phyloP scores from a whole-genome alignment of 2,797 vertebrate species.

The Pseudochirops cupreus region DNA sequence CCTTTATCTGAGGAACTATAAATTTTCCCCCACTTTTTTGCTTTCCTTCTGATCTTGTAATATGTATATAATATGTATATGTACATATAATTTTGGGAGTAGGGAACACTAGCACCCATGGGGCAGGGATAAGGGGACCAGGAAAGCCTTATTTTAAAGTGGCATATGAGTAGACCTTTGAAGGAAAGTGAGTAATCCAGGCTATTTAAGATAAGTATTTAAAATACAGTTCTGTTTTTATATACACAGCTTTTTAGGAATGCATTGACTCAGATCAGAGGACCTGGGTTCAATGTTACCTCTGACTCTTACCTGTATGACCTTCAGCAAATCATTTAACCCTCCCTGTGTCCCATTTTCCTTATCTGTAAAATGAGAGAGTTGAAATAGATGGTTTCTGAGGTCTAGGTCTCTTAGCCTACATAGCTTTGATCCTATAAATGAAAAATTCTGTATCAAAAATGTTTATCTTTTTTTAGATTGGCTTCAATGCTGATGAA shows the following conservation, averaged over 20 bases:
- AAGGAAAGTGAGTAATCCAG: background rate
- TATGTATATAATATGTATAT: too few species aligned
- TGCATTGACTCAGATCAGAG: background rate
- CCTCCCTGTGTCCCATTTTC: background rate
- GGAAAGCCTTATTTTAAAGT: background rate
- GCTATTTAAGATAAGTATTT: background rate
- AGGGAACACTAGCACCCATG: background rate
- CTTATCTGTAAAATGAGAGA: background rate
- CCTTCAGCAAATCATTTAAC: background rate
- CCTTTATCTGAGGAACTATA: background rate
- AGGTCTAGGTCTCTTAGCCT: background rate
- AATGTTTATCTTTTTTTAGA: slow-evolving; percentile 82
- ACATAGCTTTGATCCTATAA: background rate
- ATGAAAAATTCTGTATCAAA: slow-evolving; percentile 52
- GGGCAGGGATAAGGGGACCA: too few species aligned
- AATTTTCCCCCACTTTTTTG: background rate
- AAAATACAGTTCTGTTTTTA: background rate
- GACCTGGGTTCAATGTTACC: background rate
- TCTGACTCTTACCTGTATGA: background rate
- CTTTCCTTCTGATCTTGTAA: background rate
- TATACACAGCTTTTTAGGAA: background rate
- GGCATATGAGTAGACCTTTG: background rate
- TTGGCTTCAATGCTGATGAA: slow-evolving; percentile 93
- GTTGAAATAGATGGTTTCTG: background rate
- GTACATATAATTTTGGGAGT: background rate